These are phyloP conservation scores for Aselliscus stoliczkanus DNA, from an alignment of 2,797 vertebrate species.

Conservation along the genomic window DNA sequence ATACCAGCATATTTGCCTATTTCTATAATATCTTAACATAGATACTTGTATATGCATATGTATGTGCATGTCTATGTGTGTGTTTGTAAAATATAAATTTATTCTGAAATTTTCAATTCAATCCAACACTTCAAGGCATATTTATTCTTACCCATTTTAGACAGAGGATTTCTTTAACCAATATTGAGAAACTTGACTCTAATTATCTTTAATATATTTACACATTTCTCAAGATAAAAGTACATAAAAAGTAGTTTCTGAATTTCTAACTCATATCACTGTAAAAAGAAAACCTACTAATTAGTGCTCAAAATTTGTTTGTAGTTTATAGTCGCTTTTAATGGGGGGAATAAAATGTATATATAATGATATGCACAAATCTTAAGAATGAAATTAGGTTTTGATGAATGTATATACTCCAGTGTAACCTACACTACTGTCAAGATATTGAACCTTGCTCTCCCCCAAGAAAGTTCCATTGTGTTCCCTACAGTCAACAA, in stretches of 20 bases:
- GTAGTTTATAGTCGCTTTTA: not conserved
- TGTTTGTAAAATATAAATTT: not conserved
- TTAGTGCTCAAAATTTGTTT: not conserved
- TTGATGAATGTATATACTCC: not conserved
- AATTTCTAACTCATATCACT: not conserved
- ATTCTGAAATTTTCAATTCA: not conserved
- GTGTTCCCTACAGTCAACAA: not conserved
- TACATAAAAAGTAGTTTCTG: not conserved
- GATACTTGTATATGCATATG: not conserved
- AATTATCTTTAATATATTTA: not conserved
- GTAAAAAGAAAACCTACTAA: not conserved
- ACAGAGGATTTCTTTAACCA: not conserved
- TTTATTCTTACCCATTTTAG: not conserved
- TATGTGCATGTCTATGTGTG: not conserved
- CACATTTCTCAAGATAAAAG: not conserved
- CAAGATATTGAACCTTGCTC: not conserved
- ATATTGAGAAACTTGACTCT: not conserved
- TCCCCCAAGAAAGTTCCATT: not conserved
- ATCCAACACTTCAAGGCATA: not conserved
- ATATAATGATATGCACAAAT: not conserved
- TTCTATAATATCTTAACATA: not conserved
- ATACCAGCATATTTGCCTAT: not conserved
- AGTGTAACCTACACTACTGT: not conserved
- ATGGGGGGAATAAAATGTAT: not conserved
- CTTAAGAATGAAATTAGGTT: not conserved